Evolutionary conservation across 2,888 invertebrate genomes (phyloP).

Genomic region (Sympetrum striolatum): DNA sequence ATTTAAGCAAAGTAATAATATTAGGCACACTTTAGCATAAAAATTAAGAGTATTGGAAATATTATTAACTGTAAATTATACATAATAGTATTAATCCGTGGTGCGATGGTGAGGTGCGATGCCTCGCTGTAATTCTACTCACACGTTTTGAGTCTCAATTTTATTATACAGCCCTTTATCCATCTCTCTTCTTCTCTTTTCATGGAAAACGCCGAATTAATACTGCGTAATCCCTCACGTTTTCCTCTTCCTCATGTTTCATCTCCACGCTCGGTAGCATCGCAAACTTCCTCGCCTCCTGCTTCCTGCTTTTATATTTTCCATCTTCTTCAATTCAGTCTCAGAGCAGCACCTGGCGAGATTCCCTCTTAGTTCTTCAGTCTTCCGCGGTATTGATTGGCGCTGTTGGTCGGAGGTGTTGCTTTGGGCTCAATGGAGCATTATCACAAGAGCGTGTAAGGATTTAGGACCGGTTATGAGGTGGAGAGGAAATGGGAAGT

Average conservation of each 20-base stretch:
- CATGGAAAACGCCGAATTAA: background rate
- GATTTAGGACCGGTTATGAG: background rate
- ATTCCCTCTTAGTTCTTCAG: background rate
- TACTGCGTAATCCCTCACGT: background rate
- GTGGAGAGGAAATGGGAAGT: background rate
- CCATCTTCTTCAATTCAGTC: background rate
- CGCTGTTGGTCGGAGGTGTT: constrained; percentile 19
- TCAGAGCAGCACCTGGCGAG: constrained; percentile 8
- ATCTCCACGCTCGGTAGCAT: background rate
- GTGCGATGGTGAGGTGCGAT: too few species aligned
- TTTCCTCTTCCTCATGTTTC: background rate
- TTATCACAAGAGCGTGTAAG: background rate
- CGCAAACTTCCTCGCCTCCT: background rate
- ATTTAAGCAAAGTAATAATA: too few species aligned
- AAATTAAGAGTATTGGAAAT: too few species aligned
- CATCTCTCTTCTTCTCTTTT: background rate
- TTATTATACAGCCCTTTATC: background rate
- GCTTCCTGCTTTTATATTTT: background rate
- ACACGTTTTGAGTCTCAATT: background rate
- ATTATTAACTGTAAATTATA: too few species aligned
- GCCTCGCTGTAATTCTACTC: background rate
- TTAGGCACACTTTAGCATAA: too few species aligned
- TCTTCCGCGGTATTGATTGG: constrained; percentile 33
- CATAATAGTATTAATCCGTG: too few species aligned
- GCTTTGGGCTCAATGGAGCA: background rate